Evolutionary conservation across 2,113 vertebrate species (phyloP).

Genomic region (Struthidea cinerea): DNA sequence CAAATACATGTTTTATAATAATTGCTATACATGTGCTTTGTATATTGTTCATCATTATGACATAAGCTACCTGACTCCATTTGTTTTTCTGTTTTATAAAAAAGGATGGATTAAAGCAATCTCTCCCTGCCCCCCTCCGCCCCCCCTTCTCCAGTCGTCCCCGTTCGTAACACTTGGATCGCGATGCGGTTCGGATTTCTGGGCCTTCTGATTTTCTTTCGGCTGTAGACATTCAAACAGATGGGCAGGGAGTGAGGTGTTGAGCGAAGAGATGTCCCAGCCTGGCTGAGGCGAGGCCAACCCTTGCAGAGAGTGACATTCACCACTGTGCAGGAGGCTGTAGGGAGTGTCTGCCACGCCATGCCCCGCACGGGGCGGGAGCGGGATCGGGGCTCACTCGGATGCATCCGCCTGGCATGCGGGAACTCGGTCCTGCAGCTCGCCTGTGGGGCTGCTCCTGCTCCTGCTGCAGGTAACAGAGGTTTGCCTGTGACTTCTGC

Average conservation of each 20-base stretch:
- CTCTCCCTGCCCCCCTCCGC: not conserved
- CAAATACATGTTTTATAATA: conserved; percentile 74
- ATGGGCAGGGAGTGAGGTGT: not conserved
- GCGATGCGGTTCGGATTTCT: not conserved
- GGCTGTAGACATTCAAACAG: not conserved
- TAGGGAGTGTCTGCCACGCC: fast-evolving
- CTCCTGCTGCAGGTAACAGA: not conserved
- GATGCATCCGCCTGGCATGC: fast-evolving
- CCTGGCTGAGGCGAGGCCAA: not conserved
- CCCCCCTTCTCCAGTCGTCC: not conserved
- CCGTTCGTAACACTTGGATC: not conserved
- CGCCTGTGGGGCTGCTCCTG: not conserved
- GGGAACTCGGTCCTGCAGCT: not conserved
- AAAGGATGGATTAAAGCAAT: conserved; percentile 14
- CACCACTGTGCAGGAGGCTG: not conserved
- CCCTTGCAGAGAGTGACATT: not conserved
- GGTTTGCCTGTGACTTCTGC: not conserved
- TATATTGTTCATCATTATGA: conserved; percentile 70
- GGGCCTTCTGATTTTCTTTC: not conserved
- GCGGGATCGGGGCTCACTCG: fast-evolving
- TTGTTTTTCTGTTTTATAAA: conserved; percentile 45
- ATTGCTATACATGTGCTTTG: conserved; percentile 68
- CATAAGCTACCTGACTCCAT: conserved; percentile 70
- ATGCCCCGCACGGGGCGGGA: fast-evolving
- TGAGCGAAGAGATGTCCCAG: not conserved